Percentiles rank a stretch among this genome's conserved stretches.
phyloP scores from a whole-genome alignment of 1,140 invertebrate genomes.

The Elysia chlorotica region DNA sequence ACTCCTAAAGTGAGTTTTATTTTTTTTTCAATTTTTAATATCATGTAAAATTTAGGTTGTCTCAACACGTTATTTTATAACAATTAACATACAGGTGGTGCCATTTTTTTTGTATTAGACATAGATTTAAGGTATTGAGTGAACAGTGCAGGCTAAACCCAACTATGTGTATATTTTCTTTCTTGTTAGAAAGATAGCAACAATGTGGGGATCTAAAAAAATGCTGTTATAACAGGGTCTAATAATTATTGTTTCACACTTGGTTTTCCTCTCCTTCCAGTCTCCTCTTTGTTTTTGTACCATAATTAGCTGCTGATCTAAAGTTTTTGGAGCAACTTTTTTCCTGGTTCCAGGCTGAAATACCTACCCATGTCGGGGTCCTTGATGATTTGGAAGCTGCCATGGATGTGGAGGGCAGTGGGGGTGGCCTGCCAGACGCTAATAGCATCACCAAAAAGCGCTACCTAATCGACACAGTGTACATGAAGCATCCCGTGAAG shows the following conservation, averaged over 20 bases:
- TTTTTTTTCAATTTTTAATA: too few relatives aligned
- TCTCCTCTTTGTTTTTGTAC: background rate
- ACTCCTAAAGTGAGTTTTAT: slow-evolving; percentile 68
- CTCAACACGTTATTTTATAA: too few relatives aligned
- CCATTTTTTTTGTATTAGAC: too few relatives aligned
- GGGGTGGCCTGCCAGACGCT: too few relatives aligned
- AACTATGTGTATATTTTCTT: too few relatives aligned
- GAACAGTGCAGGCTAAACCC: too few relatives aligned
- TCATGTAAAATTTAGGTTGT: too few relatives aligned
- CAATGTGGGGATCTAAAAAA: too few relatives aligned
- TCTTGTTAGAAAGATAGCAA: too few relatives aligned
- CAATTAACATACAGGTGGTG: too few relatives aligned
- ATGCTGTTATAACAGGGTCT: too few relatives aligned
- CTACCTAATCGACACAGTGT: slow-evolving; percentile 82
- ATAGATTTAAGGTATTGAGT: too few relatives aligned
- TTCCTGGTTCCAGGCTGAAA: slow-evolving; percentile 70
- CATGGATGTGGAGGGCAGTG: slow-evolving; percentile 70
- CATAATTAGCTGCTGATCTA: background rate
- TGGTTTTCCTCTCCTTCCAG: background rate
- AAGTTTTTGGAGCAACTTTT: background rate
- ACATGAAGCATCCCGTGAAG: slow-evolving; percentile 86
- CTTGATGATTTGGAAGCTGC: slow-evolving; percentile 59
- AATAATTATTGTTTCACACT: background rate
- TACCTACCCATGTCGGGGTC: slow-evolving; percentile 79
- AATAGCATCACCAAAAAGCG: slow-evolving; percentile 64